Base-by-base conservation (phyloP, 2,888 invertebrate genomes). In the Caenorhabditis doughertyi region DNA sequence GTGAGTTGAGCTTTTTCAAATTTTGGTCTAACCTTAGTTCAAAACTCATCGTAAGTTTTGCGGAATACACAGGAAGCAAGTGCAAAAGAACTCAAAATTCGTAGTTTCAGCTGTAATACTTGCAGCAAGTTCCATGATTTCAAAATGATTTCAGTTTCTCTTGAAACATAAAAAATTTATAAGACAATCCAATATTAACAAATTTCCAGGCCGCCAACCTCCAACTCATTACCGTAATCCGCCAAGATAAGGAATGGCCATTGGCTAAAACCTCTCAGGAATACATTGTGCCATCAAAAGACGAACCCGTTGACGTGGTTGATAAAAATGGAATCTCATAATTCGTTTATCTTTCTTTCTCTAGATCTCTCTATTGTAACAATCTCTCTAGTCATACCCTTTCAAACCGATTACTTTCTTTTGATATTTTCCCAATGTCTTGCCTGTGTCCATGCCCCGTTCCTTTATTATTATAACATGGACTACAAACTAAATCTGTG, bases 191-290 rank as follows among this genome's bases (percentile, higher is more conserved):
- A n/a, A n/a, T n/a, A 47, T 18, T 49, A 9, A 2, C 21, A 29
- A n/a, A 1, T 65, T 80, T 18, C 1, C 65, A 81, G 81, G 83
- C 83, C 18, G 60, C 58, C n/a, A 83, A 79, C 5, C 74, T 74
- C 42, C 83, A 72, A 42, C 51, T 83, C 21, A 83, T 83, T 25
- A 79, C 83, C 1, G 83, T 83, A n/a, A 79, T 79, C 35, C 82
- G 79, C 1, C 53, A 62, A 18, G 82, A 82, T 2, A 82, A 73
- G 16, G 82, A 82, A 27, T 73, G 64, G 56, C 79, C 79, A 13
- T 18, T 82, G 4, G 18, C 44, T 3, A n/a, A 13, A 47, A 32
- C 55, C 47, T 11, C 42, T 21, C 67, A 65, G 27, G 81, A 81
- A 21, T 81, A 81, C 64, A 79, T 79, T 5, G 70, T 77, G 39